Conservation (phyloP, 2,797 vertebrate genomes). For the Anguilla marmorata region DNA sequence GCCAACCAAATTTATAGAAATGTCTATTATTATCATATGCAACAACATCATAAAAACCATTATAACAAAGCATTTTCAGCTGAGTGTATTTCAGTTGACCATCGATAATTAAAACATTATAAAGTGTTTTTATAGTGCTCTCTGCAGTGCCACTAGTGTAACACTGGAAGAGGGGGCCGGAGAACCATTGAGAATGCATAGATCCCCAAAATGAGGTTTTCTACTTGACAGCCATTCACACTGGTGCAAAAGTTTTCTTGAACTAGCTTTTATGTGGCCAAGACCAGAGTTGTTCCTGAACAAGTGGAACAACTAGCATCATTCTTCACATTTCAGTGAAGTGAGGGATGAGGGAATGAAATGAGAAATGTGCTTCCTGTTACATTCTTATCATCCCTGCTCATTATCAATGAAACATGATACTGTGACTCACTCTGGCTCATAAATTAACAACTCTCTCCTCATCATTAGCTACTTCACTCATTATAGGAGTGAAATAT, state of each 20-base stretch:
- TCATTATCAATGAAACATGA: conserved; percentile 1
- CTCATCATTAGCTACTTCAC: neutral
- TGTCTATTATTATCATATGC: neutral
- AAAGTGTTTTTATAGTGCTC: conserved; percentile 48
- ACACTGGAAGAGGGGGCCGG: neutral
- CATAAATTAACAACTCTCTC: neutral
- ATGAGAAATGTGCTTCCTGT: neutral
- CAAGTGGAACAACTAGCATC: neutral
- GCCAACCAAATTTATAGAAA: neutral
- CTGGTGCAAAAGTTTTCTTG: neutral
- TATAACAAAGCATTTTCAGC: neutral
- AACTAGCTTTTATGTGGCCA: neutral
- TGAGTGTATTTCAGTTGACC: neutral
- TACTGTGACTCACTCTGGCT: neutral
- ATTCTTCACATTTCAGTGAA: neutral
- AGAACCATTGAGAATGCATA: neutral
- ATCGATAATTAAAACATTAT: neutral
- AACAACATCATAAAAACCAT: neutral
- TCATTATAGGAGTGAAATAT: neutral
- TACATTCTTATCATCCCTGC: neutral
- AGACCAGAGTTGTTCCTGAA: neutral
- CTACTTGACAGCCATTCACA: neutral
- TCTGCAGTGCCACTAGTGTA: conserved; percentile 42
- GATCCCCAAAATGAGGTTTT: neutral
- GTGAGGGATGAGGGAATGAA: neutral